Percentiles rank a stretch among this genome's conserved stretches.
Conservation (phyloP, 2,113 vertebrate genomes). For the Oceanites oceanicus region DNA sequence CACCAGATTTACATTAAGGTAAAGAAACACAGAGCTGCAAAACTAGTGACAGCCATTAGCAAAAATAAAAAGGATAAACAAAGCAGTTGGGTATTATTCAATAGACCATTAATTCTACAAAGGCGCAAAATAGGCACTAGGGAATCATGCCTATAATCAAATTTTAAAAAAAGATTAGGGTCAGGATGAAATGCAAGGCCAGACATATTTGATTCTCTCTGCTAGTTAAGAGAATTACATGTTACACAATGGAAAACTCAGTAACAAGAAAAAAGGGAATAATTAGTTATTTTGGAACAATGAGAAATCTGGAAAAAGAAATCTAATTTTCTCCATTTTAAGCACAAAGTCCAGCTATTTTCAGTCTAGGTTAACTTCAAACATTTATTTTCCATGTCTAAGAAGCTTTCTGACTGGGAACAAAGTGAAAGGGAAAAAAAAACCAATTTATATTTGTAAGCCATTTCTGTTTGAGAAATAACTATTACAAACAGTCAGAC, state of each 20-base stretch:
- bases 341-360: not conserved
- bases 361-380: not conserved
- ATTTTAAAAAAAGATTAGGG: not conserved
- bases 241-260: not conserved
- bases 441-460: not conserved
- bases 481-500: not conserved
- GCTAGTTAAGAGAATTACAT: slow-evolving; percentile 11
- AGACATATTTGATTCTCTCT: not conserved
- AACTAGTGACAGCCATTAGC: not conserved
- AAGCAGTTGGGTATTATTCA: not conserved
- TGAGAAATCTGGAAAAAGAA: not conserved
- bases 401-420: not conserved
- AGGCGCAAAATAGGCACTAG: not conserved
- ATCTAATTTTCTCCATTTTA: not conserved
- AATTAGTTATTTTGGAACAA: slow-evolving; percentile 60
- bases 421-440: not conserved
- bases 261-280: not conserved
- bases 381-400: not conserved
- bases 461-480: not conserved
- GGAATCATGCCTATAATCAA: not conserved
- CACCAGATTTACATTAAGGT: too few relatives aligned
- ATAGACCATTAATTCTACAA: not conserved
- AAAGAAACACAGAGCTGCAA: not conserved
- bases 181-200: not conserved
- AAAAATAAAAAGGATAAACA: not conserved